These are phyloP conservation scores for Deilephila elpenor DNA, from an alignment of 2,888 invertebrate genomes.

Conservation along the genomic window DNA sequence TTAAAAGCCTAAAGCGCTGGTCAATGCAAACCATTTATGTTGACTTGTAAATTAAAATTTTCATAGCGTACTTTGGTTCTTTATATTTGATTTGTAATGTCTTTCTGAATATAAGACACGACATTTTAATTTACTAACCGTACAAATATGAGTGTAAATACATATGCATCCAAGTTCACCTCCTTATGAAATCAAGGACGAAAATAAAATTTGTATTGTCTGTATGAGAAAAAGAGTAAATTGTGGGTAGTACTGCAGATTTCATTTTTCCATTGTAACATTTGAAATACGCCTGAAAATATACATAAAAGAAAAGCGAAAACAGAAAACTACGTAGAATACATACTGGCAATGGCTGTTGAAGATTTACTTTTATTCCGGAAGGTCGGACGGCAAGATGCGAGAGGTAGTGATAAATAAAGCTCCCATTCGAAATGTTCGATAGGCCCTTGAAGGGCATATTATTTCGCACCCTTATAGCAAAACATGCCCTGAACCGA, in stretches of 20 bases:
- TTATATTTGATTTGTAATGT: too few relatives aligned
- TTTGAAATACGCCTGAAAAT: constrained; percentile 8
- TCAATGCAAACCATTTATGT: too few relatives aligned
- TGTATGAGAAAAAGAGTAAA: neutral
- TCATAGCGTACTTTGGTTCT: too few relatives aligned
- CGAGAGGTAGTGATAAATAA: constrained; percentile 62
- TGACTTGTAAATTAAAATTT: too few relatives aligned
- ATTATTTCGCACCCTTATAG: constrained; percentile 55
- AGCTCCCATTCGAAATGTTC: constrained; percentile 47
- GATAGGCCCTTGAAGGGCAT: constrained; percentile 54
- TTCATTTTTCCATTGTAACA: neutral
- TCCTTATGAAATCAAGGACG: neutral
- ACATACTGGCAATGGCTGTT: constrained; percentile 20
- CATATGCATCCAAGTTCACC: neutral
- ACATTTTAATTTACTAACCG: neutral
- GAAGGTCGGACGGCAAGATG: constrained; percentile 47
- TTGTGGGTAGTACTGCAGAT: neutral
- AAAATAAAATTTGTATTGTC: neutral
- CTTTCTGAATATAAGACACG: too few relatives aligned
- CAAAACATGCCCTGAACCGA: constrained; percentile 55
- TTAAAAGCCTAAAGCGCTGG: too few relatives aligned
- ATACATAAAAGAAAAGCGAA: neutral
- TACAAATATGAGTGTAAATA: neutral
- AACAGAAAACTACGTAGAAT: neutral
- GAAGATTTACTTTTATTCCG: constrained; percentile 42